Evolutionary conservation across 2,797 vertebrate species (phyloP), one percentile per base, ranked within the genome.

Genomic region (Lacerta viridis): DNA sequence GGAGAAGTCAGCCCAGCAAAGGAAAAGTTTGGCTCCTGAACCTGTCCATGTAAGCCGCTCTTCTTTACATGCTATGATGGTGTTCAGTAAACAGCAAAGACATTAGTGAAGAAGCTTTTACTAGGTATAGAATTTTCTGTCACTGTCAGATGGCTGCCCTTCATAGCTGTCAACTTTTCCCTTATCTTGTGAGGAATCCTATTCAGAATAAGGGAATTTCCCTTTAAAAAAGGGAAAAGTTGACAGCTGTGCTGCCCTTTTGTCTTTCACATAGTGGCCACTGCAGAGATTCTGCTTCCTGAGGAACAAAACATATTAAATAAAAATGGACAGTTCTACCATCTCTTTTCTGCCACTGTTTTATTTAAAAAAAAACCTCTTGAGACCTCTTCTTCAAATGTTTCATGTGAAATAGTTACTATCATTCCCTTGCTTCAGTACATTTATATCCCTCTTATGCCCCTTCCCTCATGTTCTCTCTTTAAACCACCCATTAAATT

Each of bases 1-100:
- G 97, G 98, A 99, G 95, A 99, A 98, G 93, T 99, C 99, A 3
- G 97, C 98, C 79, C 98, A 98, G 96, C 99, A 99, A 96, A 98
- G 98, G 92, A 99, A 99, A 95, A 98, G 96, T 97, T 93, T 98
- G 97, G 97, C 98, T 10, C 98, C 98, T 0, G 98, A 99, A 83
- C 98, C 98, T 72, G 91, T 98, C 4, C 98, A 98, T 98, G 99
- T 99, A 85, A 85, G 88, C 1, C 84, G 36, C 1, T 5, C 0
- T n/a, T 4, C 1, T 4, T 86, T n/a, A 0, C 64, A 3, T 50
- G 71, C 2, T 39, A 25, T 68, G 66, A 76, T 13, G 43, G 27
- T 17, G 25, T 4, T 79, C 5, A 17, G 20, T 72, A 81, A 81
- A 61, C 69, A 81, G 41, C 46, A 50, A 68, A 50, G 86, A 84